A percentile compares a stretch with the other conserved stretches of the same genome.
Evolutionary conservation across 2,888 invertebrate genomes (phyloP).

Genomic region (Ormyrus thymus): DNA sequence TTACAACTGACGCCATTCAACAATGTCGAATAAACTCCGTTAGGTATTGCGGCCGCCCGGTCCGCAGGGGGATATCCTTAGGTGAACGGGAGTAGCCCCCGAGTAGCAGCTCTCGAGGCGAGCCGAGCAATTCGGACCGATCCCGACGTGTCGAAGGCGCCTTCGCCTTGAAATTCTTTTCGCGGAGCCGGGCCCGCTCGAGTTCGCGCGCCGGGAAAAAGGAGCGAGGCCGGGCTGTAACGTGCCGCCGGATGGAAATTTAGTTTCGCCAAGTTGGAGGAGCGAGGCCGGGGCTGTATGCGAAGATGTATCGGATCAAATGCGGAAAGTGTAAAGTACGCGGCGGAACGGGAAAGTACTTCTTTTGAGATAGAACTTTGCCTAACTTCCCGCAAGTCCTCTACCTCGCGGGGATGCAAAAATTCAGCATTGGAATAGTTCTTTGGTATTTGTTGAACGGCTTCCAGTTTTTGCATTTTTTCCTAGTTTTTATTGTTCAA

Average conservation of each 20-base stretch:
- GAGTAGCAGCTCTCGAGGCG: constrained; percentile 13
- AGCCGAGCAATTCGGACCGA: background rate
- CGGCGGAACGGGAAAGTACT: no score
- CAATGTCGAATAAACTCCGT: constrained; percentile 75
- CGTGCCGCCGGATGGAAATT: background rate
- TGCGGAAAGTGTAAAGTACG: background rate
- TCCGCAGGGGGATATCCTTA: constrained; percentile 54
- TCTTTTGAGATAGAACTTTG: no score
- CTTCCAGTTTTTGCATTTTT: no score
- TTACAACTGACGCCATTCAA: constrained; percentile 75
- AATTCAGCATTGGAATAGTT: no score
- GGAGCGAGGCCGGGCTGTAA: background rate
- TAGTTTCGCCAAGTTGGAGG: background rate
- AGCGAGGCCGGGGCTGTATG: background rate
- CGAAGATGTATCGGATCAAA: no score
- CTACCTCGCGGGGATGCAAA: no score
- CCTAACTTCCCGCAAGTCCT: no score
- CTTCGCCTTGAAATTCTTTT: background rate
- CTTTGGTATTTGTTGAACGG: no score
- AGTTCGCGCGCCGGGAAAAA: background rate
- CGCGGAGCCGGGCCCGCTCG: background rate
- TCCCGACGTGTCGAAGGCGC: background rate
- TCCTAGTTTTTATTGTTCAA: no score
- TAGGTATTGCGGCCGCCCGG: constrained; percentile 70
- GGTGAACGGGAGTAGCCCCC: constrained; percentile 5